phyloP scores from a whole-genome alignment of 2,113 vertebrate genomes.

The Rousettus leschenaultii region DNA sequence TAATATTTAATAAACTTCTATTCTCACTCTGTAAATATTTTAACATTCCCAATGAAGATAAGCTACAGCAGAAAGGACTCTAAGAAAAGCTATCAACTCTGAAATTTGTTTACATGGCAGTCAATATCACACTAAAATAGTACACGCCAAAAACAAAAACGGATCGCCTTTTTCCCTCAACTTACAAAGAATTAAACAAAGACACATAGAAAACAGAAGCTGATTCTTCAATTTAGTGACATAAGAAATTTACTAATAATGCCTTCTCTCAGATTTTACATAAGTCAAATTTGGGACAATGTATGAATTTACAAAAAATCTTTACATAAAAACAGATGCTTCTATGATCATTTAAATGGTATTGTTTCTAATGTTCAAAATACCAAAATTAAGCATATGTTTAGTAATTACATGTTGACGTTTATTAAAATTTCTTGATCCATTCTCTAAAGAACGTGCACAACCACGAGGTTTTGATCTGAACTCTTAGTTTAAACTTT shows the following conservation, averaged over 20 bases:
- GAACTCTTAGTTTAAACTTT: constrained; percentile 9
- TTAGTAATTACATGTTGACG: not conserved
- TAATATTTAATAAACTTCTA: constrained; percentile 60
- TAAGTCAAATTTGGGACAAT: not conserved
- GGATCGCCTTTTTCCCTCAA: not conserved
- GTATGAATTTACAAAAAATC: not conserved
- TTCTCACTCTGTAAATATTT: constrained; percentile 70
- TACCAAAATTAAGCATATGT: not conserved
- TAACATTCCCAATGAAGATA: constrained; percentile 57
- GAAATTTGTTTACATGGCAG: not conserved
- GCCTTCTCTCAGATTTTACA: not conserved
- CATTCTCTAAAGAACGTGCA: not conserved
- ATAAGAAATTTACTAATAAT: not conserved
- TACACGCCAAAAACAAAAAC: not conserved
- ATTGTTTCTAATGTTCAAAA: not conserved
- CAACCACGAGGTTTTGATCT: not conserved
- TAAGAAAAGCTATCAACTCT: not conserved
- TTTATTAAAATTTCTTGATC: not conserved
- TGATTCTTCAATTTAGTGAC: not conserved
- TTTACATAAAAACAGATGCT: not conserved
- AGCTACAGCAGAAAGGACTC: not conserved
- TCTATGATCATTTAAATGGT: not conserved
- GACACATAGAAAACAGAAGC: not conserved
- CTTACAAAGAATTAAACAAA: not conserved
- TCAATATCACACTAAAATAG: not conserved